phyloP scores from a whole-genome alignment of 2,888 invertebrate species.

The Pherbina coryleti region DNA sequence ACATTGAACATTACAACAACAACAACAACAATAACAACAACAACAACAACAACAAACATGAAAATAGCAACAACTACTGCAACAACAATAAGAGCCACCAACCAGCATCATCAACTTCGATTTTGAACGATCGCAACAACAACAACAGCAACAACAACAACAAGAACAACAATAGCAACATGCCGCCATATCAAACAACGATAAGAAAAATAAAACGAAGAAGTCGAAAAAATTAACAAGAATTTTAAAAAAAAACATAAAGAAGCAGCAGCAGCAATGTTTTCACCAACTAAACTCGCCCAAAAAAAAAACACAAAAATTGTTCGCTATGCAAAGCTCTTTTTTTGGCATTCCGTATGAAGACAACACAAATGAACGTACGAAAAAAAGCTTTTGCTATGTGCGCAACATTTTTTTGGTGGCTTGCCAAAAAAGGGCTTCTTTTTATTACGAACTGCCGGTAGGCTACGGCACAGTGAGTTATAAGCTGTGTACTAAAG shows the following conservation, averaged over 20 bases:
- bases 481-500: too few species aligned
- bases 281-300: not conserved
- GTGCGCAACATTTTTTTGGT: too few species aligned
- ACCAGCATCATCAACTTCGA: not conserved
- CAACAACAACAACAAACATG: too few species aligned
- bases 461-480: too few species aligned
- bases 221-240: not conserved
- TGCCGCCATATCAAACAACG: not conserved
- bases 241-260: not conserved
- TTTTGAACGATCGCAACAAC: not conserved
- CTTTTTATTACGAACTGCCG: too few species aligned
- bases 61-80: not conserved
- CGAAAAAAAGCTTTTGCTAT: too few species aligned
- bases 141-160: slow-evolving; percentile 19
- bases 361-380: too few species aligned
- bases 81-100: not conserved
- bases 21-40: not conserved
- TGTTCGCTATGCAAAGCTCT: too few species aligned
- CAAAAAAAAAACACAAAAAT: too few species aligned
- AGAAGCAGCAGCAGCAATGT: not conserved
- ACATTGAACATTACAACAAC: not conserved
- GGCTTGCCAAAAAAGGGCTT: too few species aligned
- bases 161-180: slow-evolving; percentile 6
- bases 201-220: not conserved
- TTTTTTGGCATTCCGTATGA: too few species aligned